phyloP scores from a whole-genome alignment of 1,140 invertebrate species.

The Mycetomoellerius zeteki region DNA sequence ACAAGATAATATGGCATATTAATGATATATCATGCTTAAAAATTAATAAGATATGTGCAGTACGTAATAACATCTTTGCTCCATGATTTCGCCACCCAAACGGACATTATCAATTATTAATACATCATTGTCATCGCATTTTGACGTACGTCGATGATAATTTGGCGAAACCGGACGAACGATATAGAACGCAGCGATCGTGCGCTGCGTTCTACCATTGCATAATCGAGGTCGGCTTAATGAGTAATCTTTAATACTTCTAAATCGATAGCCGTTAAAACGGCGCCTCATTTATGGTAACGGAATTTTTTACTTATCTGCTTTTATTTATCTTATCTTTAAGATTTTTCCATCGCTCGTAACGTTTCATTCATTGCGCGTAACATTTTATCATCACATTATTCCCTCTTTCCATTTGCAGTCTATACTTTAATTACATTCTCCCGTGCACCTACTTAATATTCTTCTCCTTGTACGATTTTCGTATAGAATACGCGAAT shows the following conservation, averaged over 20 bases:
- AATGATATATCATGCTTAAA: background rate
- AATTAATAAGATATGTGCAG: background rate
- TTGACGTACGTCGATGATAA: conserved; percentile 15
- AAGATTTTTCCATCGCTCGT: background rate
- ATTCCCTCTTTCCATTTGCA: conserved; percentile 17
- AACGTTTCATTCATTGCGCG: conserved; percentile 10
- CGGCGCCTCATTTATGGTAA: background rate
- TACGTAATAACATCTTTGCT: background rate
- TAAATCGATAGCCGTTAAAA: conserved; percentile 7
- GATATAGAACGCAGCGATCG: background rate
- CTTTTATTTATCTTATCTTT: background rate
- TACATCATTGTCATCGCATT: background rate
- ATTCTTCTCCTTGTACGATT: conserved; percentile 53
- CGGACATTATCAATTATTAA: background rate
- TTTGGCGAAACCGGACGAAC: conserved; percentile 31
- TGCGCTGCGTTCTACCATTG: conserved; percentile 30
- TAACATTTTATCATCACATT: background rate
- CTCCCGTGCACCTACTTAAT: conserved; percentile 10
- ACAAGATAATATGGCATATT: background rate
- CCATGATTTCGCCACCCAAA: background rate
- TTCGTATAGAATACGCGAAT: conserved; percentile 53
- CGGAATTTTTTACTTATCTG: conserved; percentile 14
- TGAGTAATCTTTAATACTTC: conserved; percentile 30
- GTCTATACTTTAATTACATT: background rate
- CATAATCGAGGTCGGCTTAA: conserved; percentile 41